Evolutionary conservation across 1,140 invertebrate species (phyloP), one percentile per base, ranked within the genome.

Genomic region (Himalopsyche phryganea): DNA sequence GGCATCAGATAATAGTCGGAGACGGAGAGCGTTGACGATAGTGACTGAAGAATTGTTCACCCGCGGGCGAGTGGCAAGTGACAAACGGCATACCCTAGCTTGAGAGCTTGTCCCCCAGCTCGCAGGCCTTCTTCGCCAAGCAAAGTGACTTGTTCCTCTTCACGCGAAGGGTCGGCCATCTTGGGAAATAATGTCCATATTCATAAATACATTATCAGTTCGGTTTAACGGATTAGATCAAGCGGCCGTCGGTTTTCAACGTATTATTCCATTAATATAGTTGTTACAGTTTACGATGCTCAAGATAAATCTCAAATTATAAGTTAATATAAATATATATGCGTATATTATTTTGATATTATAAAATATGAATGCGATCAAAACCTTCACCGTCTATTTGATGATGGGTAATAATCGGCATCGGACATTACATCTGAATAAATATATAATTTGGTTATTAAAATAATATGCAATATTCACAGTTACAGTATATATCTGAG

Each of bases 71-170:
- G 10, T 32, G 13, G 28, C 17, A 23, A n/a, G 44, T 45, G 23
- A 5, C 23, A 9, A 28, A 28, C 41, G 33, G 90, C 94, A 81
- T 82, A 81, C 77, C 81, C 81, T 74, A 97, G 81, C 81, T 95
- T 95, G 75, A 96, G 87, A 77, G 91, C 90, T 81, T 94, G 92
- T 76, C 93, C 92, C 76, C 91, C 90, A 71, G 91, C 87, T 74
- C 91, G 86, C 66, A 93, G 84, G 70, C 89, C 91, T 80, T 97
- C 94, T 80, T 96, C 94, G 71, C 93, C 92, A 68, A 97, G 85
- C 67, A 97, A 84, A 67, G 91, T 92, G 66, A 94, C 89, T 80
- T 91, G 91, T 78, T 97, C 94, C 80, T 97, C 94, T 76, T 92
- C 90, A 69, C 90, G 86, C 74, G 90, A 88, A 74, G 90, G 88